Evolutionary conservation across 1,140 invertebrate genomes (phyloP).

Genomic region (Harlomillsia oculata): DNA sequence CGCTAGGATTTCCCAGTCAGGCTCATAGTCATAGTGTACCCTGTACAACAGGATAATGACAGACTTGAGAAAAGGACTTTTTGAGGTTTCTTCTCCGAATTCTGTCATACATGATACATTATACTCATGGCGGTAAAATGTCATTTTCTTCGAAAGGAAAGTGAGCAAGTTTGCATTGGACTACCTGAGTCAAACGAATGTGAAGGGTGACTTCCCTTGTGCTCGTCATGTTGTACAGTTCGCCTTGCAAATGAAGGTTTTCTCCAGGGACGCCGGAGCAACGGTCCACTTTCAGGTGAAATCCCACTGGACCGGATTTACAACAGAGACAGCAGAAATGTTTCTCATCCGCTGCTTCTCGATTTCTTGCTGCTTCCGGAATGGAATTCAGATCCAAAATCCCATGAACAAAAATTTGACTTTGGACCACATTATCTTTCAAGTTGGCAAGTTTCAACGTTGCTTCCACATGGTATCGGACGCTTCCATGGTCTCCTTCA

Average conservation of each 20-base stretch:
- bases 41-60: too few relatives aligned
- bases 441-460: background rate
- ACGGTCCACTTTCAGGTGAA: slow-evolving; percentile 3
- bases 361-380: background rate
- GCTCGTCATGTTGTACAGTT: slow-evolving; percentile 13
- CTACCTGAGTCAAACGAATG: slow-evolving; percentile 8
- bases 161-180: background rate
- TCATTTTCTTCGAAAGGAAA: background rate
- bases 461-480: slow-evolving; percentile 3
- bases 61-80: too few relatives aligned
- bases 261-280: slow-evolving; percentile 14
- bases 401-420: slow-evolving; percentile 13
- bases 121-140: too few relatives aligned
- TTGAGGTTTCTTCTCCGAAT: too few relatives aligned
- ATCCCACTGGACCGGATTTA: slow-evolving; percentile 16
- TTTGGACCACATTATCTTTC: background rate
- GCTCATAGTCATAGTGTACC: too few relatives aligned
- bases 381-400: slow-evolving; percentile 19
- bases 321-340: slow-evolving; percentile 12
- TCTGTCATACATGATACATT: too few relatives aligned
- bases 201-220: background rate
- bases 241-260: background rate
- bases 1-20: too few relatives aligned
- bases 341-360: slow-evolving; percentile 10
- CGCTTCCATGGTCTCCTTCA: background rate